Percentiles rank a stretch among this genome's conserved stretches.
Conservation (phyloP, 2,113 vertebrate species). For the Orientallactaga bullata region DNA sequence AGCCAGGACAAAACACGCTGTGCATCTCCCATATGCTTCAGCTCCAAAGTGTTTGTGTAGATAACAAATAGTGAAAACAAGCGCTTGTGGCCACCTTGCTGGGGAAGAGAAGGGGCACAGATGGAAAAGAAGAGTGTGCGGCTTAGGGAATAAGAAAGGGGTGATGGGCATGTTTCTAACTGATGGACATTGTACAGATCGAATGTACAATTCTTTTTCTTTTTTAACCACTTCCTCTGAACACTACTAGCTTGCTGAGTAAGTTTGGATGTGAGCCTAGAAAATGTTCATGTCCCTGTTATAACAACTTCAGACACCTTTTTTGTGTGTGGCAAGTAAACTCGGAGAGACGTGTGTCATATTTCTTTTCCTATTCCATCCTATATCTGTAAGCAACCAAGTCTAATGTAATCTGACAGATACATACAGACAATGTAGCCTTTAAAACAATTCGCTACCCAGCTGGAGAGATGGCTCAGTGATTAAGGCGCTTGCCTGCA, state of each 20-base stretch:
- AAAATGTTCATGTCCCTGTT: not conserved
- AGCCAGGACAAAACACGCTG: constrained; percentile 51
- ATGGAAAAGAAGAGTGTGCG: not conserved
- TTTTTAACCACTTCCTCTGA: not conserved
- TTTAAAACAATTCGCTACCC: constrained; percentile 18
- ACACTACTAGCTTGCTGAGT: not conserved
- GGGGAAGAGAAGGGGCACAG: not conserved
- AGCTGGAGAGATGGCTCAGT: not conserved
- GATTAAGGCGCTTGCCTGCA: too few relatives aligned
- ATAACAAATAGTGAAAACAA: constrained; percentile 58
- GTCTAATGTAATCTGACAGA: not conserved
- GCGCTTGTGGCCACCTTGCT: not conserved
- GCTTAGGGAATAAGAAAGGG: not conserved
- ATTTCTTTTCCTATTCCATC: not conserved
- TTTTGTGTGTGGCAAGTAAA: not conserved
- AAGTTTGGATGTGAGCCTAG: not conserved
- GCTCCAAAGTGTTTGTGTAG: constrained; percentile 43
- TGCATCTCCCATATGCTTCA: not conserved
- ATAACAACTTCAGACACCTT: not conserved
- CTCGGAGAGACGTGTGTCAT: not conserved
- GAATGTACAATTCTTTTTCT: not conserved
- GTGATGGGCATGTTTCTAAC: not conserved
- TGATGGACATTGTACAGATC: not conserved
- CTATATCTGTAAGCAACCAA: not conserved
- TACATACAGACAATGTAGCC: too few relatives aligned